Base-by-base conservation (phyloP, 2,888 invertebrate species). In the Crossocerus cetratus region DNA sequence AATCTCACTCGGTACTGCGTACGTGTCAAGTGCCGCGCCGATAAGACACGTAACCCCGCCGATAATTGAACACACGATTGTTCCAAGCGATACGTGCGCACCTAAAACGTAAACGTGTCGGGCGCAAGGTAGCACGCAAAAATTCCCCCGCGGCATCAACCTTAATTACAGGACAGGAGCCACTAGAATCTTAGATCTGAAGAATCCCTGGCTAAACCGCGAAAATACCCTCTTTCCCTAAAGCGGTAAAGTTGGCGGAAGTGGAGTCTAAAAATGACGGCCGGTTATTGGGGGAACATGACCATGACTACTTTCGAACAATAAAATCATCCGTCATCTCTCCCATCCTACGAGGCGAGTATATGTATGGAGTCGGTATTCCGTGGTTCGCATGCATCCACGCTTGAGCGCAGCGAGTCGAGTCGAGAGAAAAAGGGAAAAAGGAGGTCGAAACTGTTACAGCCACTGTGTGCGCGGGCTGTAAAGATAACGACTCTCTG, bases 11-110 rank as follows among this genome's bases (percentile, higher is more conserved):
- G 61, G 56, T 49, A n/a, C n/a, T 56, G 32, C 53, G 77, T 79
- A 83, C 83, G 83, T 80, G 83, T 83, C 83, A 77, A 77, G 71
- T 68, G 57, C 69, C 67, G 73, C 13, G 74, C n/a, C 80, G 86
- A 86, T 86, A 86, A 86, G 86, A 83, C 86, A 84, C 84, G 86
- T 77, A 83, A 79, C 32, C 71, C 68, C 67, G 59, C 72, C 71
- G 65, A 78, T 69, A 69, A 69, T 72, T 64, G 68, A 69, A 69
- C 65, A 55, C 57, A 66, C 74, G 63, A 80, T 78, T 70, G 75
- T 71, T 72, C 58, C 59, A 8, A 60, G 54, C 69, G 74, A 53
- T 73, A 63, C 23, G 53, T n/a, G n/a, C 56, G 61, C 42, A 58
- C 67, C 58, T 21, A 49, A 54, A 56, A 63, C 67, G 64, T 56